Evolutionary conservation across 2,888 invertebrate genomes (phyloP), one percentile per base, ranked within the genome.

Genomic region (Ormyrus nitidulus): DNA sequence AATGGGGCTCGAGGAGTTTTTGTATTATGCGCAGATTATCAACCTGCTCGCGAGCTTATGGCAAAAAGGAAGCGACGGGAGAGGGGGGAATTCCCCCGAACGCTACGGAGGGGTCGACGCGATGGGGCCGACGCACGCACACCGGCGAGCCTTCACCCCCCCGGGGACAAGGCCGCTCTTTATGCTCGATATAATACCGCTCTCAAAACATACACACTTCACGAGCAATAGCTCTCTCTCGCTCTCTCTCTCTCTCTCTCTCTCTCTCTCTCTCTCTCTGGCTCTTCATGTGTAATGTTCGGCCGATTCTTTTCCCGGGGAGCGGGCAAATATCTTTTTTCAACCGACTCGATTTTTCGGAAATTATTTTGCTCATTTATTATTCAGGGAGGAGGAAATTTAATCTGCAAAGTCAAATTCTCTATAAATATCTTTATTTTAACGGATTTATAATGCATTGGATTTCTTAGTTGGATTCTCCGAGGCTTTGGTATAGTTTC

Each of bases 101-200:
- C 34, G 72, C 83, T 80, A 80, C 75, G 83, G 64, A 59, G 79
- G 81, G 83, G 84, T 59, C 34, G 83, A 85, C 86, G 87, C 71
- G 58, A 61, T 59, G 44, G 49, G 56, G 66, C 70, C 34, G 84
- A 83, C 5, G 10, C 51, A 53, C 53, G 72, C 65, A 68, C 46
- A 87, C 87, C 51, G 48, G 62, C 6, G 34, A 10, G 65, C 58
- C 51, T 66, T 10, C 51, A 84, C 56, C 44, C 87, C 89, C 89
- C 89, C 80, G 83, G 90, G 89, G 90, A 90, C 89, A 83, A 86
- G 87, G 88, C 86, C 88, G 88, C 90, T 90, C 90, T 90, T 90
- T 90, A 90, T 90, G 90, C 90, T 90, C 90, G 90, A 90, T 90
- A 90, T 90, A 90, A 90, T 90, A 89, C 90, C 89, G 89, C 89